phyloP scores from a whole-genome alignment of 2,888 invertebrate genomes.

The Lasioglossum calceatum region DNA sequence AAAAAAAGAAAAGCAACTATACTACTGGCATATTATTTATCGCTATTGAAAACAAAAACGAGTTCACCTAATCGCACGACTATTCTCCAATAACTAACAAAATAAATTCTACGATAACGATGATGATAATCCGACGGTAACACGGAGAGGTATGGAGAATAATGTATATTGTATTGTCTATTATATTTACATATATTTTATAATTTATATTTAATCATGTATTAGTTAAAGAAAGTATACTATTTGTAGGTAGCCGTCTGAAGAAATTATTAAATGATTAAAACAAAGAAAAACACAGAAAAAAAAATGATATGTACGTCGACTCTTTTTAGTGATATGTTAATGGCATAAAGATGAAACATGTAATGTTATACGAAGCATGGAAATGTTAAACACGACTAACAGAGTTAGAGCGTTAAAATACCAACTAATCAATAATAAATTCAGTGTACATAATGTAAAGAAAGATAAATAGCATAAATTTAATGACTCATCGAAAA shows the following conservation, averaged over 20 bases:
- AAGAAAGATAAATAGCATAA: constrained; percentile 82
- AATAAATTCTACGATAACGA: constrained; percentile 48
- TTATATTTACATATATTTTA: constrained; percentile 78
- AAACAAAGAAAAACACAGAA: constrained; percentile 15
- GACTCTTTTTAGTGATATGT: constrained; percentile 67
- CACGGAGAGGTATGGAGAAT: constrained; percentile 65
- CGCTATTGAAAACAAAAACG: constrained; percentile 31
- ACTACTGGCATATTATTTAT: constrained; percentile 49
- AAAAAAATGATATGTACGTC: constrained; percentile 50
- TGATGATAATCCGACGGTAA: constrained; percentile 58
- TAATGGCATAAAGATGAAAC: constrained; percentile 63
- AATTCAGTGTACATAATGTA: constrained; percentile 83
- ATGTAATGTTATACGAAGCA: constrained; percentile 68
- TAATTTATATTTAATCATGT: constrained; percentile 76
- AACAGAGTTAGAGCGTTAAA: constrained; percentile 70
- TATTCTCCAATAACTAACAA: constrained; percentile 60
- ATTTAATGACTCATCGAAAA: constrained; percentile 79
- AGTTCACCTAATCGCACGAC: constrained; percentile 56
- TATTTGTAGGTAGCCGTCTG: constrained; percentile 69
- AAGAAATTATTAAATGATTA: constrained; percentile 51
- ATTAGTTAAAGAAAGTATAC: constrained; percentile 70
- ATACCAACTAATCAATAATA: constrained; percentile 70
- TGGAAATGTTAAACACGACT: constrained; percentile 64
- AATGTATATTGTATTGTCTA: constrained; percentile 77
- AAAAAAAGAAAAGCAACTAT: constrained; percentile 17